Conservation (phyloP, 1,140 invertebrate species). For the Zaprionus gabonicus region DNA sequence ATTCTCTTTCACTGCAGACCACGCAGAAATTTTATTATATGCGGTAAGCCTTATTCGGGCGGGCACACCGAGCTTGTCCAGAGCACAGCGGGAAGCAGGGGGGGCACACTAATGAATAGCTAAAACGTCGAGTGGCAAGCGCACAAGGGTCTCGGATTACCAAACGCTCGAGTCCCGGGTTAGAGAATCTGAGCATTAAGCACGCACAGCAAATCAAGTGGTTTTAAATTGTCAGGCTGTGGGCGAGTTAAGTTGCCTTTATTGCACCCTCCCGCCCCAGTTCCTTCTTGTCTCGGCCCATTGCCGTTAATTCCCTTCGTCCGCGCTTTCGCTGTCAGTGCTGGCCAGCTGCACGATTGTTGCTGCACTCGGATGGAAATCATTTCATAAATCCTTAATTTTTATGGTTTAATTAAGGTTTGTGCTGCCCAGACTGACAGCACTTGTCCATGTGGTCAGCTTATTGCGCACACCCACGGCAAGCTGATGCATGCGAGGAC, state of each 20-base stretch:
- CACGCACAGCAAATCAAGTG: conserved; percentile 77
- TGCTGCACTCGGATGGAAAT: conserved; percentile 38
- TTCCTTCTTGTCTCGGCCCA: background rate
- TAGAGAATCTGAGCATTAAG: conserved; percentile 67
- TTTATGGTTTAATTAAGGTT: conserved; percentile 74
- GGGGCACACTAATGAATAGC: conserved; percentile 46
- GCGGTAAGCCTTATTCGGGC: conserved; percentile 41
- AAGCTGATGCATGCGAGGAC: conserved; percentile 11
- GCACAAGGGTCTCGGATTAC: conserved; percentile 56
- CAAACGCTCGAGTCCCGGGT: conserved; percentile 52
- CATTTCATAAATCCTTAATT: conserved; percentile 80
- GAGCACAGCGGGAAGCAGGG: background rate
- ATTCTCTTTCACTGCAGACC: conserved; percentile 33
- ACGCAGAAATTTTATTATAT: conserved; percentile 53
- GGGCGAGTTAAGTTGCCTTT: conserved; percentile 46
- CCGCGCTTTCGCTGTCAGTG: background rate
- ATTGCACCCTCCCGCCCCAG: conserved; percentile 7
- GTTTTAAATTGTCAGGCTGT: conserved; percentile 70
- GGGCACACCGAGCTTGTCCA: background rate
- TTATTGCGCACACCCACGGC: background rate
- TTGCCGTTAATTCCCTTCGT: background rate
- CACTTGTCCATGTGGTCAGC: conserved; percentile 26
- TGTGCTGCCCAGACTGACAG: background rate
- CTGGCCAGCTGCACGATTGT: conserved; percentile 4
- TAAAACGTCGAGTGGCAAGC: conserved; percentile 48